Evolutionary conservation across 2,888 invertebrate species (phyloP).

Genomic region (Drosophila austrosaltans): DNA sequence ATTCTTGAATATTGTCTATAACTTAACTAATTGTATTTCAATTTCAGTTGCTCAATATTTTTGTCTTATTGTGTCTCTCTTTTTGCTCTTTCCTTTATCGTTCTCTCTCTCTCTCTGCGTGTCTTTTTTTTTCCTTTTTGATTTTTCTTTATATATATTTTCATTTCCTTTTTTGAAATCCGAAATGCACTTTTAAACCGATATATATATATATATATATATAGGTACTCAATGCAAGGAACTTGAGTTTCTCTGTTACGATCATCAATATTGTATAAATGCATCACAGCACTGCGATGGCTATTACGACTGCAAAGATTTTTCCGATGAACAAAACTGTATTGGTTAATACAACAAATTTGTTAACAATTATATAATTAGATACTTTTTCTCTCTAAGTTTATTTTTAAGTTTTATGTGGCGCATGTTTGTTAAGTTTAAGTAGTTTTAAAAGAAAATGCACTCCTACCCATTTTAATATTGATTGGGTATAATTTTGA

Average conservation of each 20-base stretch:
- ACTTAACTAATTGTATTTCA: conserved; percentile 2
- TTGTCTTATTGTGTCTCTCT: conserved; percentile 13
- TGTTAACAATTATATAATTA: not conserved
- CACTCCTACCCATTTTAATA: conserved; percentile 33
- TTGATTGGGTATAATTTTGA: conserved; percentile 2
- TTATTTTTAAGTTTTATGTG: conserved; percentile 9
- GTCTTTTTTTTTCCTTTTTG: conserved; percentile 7
- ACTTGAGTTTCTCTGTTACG: conserved; percentile 88
- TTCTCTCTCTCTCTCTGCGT: conserved; percentile 32
- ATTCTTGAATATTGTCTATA: not conserved
- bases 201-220: not conserved
- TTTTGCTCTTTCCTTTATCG: conserved; percentile 20
- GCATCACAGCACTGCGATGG: conserved; percentile 92
- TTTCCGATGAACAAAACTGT: conserved; percentile 95
- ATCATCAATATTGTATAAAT: conserved; percentile 91
- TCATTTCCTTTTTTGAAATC: too few relatives aligned
- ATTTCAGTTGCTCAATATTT: conserved; percentile 43
- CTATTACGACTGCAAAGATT: conserved; percentile 94
- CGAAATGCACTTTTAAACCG: not conserved
- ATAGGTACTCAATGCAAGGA: conserved; percentile 85
- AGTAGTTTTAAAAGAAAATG: conserved; percentile 43
- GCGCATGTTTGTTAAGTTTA: conserved; percentile 21
- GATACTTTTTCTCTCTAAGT: conserved; percentile 15
- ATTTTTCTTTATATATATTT: too few relatives aligned
- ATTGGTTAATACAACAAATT: conserved; percentile 84